Base-by-base conservation (phyloP, 2,113 vertebrate genomes). In the Apistogramma diplotaenia region DNA sequence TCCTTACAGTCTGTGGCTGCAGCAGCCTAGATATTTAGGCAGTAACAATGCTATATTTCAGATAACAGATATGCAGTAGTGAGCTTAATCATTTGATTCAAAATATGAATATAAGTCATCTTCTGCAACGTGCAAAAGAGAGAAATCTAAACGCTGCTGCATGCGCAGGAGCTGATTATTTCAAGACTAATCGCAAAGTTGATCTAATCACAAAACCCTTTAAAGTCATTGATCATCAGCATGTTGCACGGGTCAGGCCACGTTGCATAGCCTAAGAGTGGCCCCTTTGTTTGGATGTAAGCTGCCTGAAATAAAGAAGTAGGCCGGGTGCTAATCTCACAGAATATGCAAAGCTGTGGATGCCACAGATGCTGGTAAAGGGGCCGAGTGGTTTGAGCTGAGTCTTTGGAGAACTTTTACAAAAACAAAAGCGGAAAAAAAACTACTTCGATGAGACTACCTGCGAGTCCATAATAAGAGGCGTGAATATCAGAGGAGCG, bases 301-400 rank as follows among this genome's bases (percentile, higher is more conserved):
- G 19, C 78, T 31, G 85, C 76, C 81, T 67, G 67, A 72, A 81
- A 85, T 76, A 89, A 88, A 91, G 89, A 85, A 87, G 60, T 23
- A 78, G 82, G 76, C 65, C 49, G n/a, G 65, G 9, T 25, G 33
- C 31, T 93, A 93, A 94, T 93, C 91, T 88, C 70, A 51, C 55
- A 29, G 76, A 92, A 89, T 91, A 91, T 93, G 92, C 93, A 93
- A 94, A 94, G 78, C 88, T 84, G 86, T 56, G n/a, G 65, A n/a
- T 82, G 56, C 7, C 83, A 23, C 10, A 43, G 73, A 37, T 67
- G 75, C 13, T 43, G 75, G 53, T 6, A 13, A 49, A 27, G 61
- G 15, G 40, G 18, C 19, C 6, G 27, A 29, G 59, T 4, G 9
- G 18, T 40, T n/a, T 16, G 57, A 37, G n/a, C 54, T 35, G 11